Conservation (phyloP, 2,888 invertebrate species). For the Mythimna loreyi region DNA sequence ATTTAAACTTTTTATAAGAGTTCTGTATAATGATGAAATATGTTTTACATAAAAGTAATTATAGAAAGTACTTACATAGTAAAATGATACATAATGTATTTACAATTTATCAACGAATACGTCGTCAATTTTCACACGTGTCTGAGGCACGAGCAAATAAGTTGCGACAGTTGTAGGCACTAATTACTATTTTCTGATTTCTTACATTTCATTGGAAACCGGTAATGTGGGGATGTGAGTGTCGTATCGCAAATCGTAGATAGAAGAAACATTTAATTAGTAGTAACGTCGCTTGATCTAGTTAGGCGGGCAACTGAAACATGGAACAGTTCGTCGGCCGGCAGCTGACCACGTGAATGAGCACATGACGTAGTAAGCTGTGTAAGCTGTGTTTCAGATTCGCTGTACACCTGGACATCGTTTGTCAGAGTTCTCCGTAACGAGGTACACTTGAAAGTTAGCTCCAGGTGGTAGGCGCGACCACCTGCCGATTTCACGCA, state of each 20-base stretch:
- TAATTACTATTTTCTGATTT: constrained; percentile 25
- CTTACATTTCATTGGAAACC: constrained; percentile 17
- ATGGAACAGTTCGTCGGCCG: constrained; percentile 34
- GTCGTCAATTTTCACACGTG: constrained; percentile 25
- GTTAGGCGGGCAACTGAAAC: constrained; percentile 37
- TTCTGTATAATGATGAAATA: neutral
- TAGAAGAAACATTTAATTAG: constrained; percentile 18
- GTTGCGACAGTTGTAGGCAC: constrained; percentile 4
- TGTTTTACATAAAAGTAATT: neutral
- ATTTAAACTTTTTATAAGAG: constrained; percentile 9
- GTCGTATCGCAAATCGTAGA: constrained; percentile 20
- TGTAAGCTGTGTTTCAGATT: constrained; percentile 45
- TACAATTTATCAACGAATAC: neutral
- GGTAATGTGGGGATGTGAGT: neutral
- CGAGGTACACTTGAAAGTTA: constrained; percentile 56
- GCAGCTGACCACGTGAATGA: constrained; percentile 34
- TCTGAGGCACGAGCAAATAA: constrained; percentile 4
- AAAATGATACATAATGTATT: constrained; percentile 5
- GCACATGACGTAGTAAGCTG: constrained; percentile 31
- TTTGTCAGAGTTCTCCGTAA: constrained; percentile 60
- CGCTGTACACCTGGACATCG: constrained; percentile 62
- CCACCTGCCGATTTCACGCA: constrained; percentile 61
- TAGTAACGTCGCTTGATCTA: constrained; percentile 21
- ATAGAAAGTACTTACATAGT: constrained; percentile 4
- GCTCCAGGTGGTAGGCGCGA: constrained; percentile 60